These are phyloP conservation scores for Hoplodrina blanda DNA, from an alignment of 2,888 invertebrate species.

Conservation along the genomic window DNA sequence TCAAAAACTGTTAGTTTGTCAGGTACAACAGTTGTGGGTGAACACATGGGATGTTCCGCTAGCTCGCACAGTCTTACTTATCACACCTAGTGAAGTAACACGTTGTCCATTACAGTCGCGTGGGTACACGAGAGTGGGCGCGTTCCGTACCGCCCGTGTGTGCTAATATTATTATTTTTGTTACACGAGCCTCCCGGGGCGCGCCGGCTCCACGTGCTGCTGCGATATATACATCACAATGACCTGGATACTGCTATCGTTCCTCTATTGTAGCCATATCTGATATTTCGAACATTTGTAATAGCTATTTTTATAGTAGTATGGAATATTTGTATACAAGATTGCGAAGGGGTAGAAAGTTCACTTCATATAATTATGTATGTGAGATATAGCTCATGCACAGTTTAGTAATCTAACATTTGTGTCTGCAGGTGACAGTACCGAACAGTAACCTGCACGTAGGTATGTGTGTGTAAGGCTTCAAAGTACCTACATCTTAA, in stretches of 20 bases:
- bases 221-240: slow-evolving; percentile 18
- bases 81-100: not conserved
- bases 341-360: too few relatives aligned
- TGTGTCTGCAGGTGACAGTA: not conserved
- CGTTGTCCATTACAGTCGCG: not conserved
- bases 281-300: slow-evolving; percentile 1
- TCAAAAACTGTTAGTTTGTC: not conserved
- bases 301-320: not conserved
- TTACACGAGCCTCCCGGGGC: slow-evolving; percentile 33
- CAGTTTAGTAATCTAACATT: not conserved
- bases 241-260: slow-evolving; percentile 19
- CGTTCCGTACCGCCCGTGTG: not conserved
- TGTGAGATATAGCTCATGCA: not conserved
- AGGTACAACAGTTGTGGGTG: not conserved
- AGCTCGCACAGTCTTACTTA: too few relatives aligned
- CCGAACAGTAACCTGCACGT: not conserved
- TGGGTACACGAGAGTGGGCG: not conserved
- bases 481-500: not conserved
- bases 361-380: too few relatives aligned
- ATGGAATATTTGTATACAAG: not conserved
- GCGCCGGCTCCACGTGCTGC: not conserved
- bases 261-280: not conserved
- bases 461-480: not conserved
- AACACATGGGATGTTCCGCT: too few relatives aligned
- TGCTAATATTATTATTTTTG: slow-evolving; percentile 21